Percentiles rank a stretch among this genome's conserved stretches.
Conservation (phyloP, 2,113 vertebrate genomes). For the Theropithecus gelada region DNA sequence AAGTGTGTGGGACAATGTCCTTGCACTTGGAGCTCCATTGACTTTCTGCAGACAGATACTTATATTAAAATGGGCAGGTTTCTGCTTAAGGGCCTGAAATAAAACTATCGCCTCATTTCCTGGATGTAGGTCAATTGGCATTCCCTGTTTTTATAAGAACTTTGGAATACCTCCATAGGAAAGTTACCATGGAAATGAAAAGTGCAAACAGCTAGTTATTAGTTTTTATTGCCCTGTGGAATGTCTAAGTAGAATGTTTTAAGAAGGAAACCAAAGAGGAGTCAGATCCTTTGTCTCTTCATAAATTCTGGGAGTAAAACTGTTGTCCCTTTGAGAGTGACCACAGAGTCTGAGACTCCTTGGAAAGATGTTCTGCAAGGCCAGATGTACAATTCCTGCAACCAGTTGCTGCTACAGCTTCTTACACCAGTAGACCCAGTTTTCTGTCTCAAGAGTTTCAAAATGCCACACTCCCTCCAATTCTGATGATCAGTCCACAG, state of each 20-base stretch:
- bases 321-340: neutral
- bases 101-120: constrained; percentile 65
- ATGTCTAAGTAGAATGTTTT: constrained; percentile 45
- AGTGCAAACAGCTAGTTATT: constrained; percentile 34
- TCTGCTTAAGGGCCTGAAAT: constrained; percentile 36
- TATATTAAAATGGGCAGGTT: neutral
- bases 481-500: constrained; percentile 44
- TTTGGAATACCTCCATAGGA: constrained; percentile 44
- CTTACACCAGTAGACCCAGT: neutral
- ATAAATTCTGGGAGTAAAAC: neutral
- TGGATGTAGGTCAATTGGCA: neutral
- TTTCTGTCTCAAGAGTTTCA: constrained; percentile 49
- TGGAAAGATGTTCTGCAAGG: neutral
- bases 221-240: constrained; percentile 48
- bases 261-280: constrained; percentile 34
- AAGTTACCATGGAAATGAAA: constrained; percentile 54
- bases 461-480: neutral
- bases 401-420: neutral
- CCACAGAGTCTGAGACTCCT: neutral
- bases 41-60: constrained; percentile 26
- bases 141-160: constrained; percentile 45
- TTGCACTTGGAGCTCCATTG: neutral
- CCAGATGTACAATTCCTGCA: neutral
- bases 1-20: neutral
- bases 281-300: constrained; percentile 52